Conservation (phyloP, 2,797 vertebrate genomes). For the Rallus crepitans region DNA sequence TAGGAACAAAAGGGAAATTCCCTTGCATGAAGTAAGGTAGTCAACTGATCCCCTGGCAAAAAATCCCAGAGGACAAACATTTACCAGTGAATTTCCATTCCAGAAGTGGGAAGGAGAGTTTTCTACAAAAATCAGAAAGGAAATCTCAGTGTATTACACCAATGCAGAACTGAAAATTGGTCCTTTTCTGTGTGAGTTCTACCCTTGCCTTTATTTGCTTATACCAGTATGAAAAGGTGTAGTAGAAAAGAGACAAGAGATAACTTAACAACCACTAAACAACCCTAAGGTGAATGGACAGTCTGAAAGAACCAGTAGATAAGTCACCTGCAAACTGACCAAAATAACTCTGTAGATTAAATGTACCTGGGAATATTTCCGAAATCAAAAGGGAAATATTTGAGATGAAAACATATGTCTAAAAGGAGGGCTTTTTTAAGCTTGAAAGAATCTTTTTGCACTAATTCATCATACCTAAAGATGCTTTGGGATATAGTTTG, state of each 20-base stretch:
- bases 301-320: not conserved
- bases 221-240: not conserved
- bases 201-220: not conserved
- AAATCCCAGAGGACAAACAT: constrained; percentile 22
- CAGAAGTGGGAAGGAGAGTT: not conserved
- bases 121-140: not conserved
- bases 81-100: constrained; percentile 59
- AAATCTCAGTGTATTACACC: not conserved
- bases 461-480: not conserved
- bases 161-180: not conserved
- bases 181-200: not conserved
- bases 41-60: constrained; percentile 6
- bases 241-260: not conserved
- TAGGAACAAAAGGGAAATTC: constrained; percentile 48
- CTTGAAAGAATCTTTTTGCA: not conserved
- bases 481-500: not conserved
- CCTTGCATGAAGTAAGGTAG: not conserved
- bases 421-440: not conserved
- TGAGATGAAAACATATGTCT: not conserved
- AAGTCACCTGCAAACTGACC: not conserved
- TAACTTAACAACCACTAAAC: not conserved
- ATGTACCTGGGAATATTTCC: not conserved
- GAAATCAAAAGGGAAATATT: not conserved
- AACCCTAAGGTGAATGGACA: not conserved
- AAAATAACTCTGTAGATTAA: not conserved